These are phyloP conservation scores for Leucosticte australis DNA, from an alignment of 2,113 vertebrate genomes.

Conservation along the genomic window DNA sequence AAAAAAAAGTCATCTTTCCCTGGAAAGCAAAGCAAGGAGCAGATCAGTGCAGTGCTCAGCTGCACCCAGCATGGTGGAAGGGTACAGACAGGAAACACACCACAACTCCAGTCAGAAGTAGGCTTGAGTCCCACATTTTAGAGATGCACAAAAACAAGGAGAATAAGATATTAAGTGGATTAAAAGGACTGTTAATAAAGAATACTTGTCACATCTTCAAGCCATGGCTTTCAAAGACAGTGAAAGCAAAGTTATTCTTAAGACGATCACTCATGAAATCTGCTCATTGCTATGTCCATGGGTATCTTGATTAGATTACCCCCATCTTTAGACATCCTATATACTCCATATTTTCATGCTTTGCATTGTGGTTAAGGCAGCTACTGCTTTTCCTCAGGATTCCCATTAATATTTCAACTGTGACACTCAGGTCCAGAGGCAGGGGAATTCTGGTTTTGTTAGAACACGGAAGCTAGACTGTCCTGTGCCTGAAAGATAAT, in stretches of 20 bases:
- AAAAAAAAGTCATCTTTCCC: neutral
- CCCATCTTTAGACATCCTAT: neutral
- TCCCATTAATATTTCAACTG: neutral
- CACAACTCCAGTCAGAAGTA: neutral
- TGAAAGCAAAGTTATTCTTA: neutral
- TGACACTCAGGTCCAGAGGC: neutral
- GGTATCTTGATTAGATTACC: neutral
- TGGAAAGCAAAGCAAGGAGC: neutral
- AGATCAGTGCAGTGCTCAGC: neutral
- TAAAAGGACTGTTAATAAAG: neutral
- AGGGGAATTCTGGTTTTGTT: neutral
- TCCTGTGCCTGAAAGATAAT: neutral
- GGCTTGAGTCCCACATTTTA: neutral
- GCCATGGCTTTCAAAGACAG: neutral
- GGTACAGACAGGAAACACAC: neutral
- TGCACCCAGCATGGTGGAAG: accelerated
- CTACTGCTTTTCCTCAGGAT: neutral
- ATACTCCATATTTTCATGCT: neutral
- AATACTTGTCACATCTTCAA: neutral
- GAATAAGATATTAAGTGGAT: neutral
- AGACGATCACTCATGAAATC: neutral
- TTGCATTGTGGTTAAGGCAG: neutral
- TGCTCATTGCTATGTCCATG: neutral
- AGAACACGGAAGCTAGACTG: neutral
- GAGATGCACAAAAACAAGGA: neutral